A percentile compares a stretch with the other conserved stretches of the same genome.
Evolutionary conservation across 2,113 vertebrate species (phyloP).

Genomic region (Gambusia holbrooki): DNA sequence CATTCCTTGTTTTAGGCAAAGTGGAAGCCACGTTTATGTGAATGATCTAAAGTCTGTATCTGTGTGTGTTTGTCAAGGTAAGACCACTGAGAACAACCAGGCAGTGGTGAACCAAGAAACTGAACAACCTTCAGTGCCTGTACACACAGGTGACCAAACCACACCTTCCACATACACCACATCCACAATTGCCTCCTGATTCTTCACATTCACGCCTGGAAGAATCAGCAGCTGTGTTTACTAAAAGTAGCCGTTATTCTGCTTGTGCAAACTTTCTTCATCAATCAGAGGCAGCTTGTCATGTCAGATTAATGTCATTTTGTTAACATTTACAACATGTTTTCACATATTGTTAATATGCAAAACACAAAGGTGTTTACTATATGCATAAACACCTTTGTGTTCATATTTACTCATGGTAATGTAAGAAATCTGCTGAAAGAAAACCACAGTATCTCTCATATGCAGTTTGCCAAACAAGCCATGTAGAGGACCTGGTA

Average conservation of each 20-base stretch:
- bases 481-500: no score
- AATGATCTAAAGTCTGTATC: slow-evolving; percentile 29
- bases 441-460: no score
- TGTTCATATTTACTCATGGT: no score
- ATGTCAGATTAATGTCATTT: background rate
- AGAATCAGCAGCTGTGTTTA: background rate
- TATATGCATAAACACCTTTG: no score
- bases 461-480: no score
- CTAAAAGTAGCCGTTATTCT: background rate
- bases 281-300: background rate
- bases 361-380: no score
- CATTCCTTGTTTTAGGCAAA: background rate
- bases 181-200: background rate
- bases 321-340: background rate
- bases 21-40: slow-evolving; percentile 24
- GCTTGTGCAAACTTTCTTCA: background rate
- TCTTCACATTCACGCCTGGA: background rate
- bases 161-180: background rate
- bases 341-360: background rate
- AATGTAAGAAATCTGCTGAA: no score
- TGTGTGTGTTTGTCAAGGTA: slow-evolving; percentile 73
- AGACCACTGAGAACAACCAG: slow-evolving; percentile 74
- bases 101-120: slow-evolving; percentile 69
- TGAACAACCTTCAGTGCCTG: slow-evolving; percentile 71
- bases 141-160: slow-evolving; percentile 79